phyloP scores from a whole-genome alignment of 2,797 vertebrate genomes.

The Lophius americanus region DNA sequence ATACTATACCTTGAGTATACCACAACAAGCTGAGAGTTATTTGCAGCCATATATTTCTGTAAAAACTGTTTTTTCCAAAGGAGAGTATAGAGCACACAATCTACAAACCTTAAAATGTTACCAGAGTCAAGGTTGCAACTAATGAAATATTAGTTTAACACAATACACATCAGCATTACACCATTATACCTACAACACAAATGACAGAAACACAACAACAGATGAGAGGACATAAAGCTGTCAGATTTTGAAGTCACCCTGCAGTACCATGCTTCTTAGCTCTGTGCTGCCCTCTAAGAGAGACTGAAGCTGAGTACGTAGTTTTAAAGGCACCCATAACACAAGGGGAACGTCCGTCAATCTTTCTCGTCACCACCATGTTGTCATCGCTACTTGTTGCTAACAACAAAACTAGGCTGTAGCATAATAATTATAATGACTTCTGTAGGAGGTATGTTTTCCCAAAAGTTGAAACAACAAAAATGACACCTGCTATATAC shows the following conservation, averaged over 20 bases:
- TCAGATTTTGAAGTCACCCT: neutral
- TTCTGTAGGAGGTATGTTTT: neutral
- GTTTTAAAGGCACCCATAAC: neutral
- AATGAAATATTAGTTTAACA: neutral
- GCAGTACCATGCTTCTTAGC: neutral
- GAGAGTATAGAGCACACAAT: neutral
- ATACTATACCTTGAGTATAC: neutral
- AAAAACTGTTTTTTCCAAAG: too few species aligned
- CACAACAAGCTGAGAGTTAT: neutral
- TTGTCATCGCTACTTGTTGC: neutral
- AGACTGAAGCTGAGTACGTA: neutral
- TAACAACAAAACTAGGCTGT: neutral
- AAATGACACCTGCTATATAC: too few species aligned
- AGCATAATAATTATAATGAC: neutral
- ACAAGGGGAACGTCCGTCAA: neutral
- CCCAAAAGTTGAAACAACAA: neutral
- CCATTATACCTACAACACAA: neutral
- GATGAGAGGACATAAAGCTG: neutral
- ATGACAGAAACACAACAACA: neutral
- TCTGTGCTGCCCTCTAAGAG: constrained; percentile 1
- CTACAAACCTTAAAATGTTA: neutral
- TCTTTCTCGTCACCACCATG: neutral
- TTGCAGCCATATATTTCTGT: constrained; percentile 1
- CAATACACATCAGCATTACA: neutral
- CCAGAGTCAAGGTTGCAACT: neutral